A percentile compares a stretch with the other conserved stretches of the same genome.
Evolutionary conservation across 2,888 invertebrate genomes (phyloP).

Genomic region (Argynnis bischoffii): DNA sequence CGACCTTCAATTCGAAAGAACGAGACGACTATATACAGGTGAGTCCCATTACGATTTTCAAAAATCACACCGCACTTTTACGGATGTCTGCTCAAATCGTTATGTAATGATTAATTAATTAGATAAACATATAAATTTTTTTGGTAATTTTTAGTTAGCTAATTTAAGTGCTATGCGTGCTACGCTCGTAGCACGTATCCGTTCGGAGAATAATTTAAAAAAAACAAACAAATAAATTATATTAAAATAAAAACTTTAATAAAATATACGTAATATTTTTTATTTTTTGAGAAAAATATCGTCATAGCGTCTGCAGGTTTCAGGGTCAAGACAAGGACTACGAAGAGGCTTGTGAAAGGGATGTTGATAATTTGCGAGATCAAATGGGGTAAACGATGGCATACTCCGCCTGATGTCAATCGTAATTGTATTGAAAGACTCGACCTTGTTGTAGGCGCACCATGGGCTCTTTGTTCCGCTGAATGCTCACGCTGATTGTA

Average conservation of each 20-base stretch:
- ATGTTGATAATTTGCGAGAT: slow-evolving; percentile 44
- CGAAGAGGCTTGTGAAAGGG: slow-evolving; percentile 27
- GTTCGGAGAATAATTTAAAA: slow-evolving; percentile 1
- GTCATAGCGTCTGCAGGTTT: slow-evolving; percentile 39
- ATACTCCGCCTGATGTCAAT: slow-evolving; percentile 54
- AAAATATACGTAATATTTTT: background rate
- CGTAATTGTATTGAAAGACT: slow-evolving; percentile 63
- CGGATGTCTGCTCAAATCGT: background rate
- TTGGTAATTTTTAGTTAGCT: background rate
- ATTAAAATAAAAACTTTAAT: background rate
- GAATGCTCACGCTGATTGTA: slow-evolving; percentile 37
- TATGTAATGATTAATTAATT: background rate
- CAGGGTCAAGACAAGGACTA: slow-evolving; percentile 75
- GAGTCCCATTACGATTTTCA: slow-evolving; percentile 52
- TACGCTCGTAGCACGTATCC: slow-evolving; percentile 41
- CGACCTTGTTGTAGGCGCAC: slow-evolving; percentile 54
- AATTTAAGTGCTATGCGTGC: slow-evolving; percentile 32
- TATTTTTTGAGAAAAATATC: slow-evolving; percentile 10
- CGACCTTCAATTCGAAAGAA: slow-evolving; percentile 79
- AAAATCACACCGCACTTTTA: slow-evolving; percentile 23
- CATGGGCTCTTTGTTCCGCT: slow-evolving; percentile 56
- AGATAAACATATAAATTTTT: background rate
- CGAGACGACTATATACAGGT: slow-evolving; percentile 78
- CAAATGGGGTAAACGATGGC: slow-evolving; percentile 45
- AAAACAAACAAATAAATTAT: background rate